Evolutionary conservation across 2,113 vertebrate genomes (phyloP).

Genomic region (Brachyistius frenatus): DNA sequence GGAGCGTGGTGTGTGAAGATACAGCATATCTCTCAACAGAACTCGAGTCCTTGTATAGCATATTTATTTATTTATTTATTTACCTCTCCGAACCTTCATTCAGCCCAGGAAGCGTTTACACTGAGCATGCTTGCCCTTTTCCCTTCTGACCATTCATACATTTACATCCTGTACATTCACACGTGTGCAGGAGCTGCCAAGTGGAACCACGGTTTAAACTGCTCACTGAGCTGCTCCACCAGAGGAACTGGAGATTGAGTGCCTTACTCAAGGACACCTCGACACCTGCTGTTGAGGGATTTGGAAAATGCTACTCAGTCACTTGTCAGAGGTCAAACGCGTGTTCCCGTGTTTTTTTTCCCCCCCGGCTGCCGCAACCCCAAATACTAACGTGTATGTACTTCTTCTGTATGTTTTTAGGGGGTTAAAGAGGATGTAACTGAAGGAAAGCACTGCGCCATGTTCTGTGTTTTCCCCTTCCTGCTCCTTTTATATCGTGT

Average conservation of each 20-base stretch:
- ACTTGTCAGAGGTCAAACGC: slow-evolving; percentile 18
- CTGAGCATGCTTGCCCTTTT: slow-evolving; percentile 18
- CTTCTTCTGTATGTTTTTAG: slow-evolving; percentile 25
- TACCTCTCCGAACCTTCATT: slow-evolving; percentile 53
- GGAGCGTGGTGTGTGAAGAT: slow-evolving; percentile 28
- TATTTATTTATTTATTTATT: slow-evolving; percentile 88
- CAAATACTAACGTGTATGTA: slow-evolving; percentile 29
- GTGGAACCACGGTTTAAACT: slow-evolving; percentile 2
- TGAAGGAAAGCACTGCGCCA: slow-evolving; percentile 52
- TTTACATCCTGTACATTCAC: not conserved
- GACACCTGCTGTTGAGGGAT: slow-evolving; percentile 48
- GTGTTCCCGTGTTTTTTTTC: slow-evolving; percentile 24
- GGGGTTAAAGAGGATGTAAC: slow-evolving; percentile 12
- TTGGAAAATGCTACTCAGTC: slow-evolving; percentile 15
- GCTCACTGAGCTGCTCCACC: slow-evolving; percentile 36
- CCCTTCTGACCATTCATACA: slow-evolving; percentile 6
- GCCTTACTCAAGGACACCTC: slow-evolving; percentile 74
- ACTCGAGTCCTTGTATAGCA: slow-evolving; percentile 65
- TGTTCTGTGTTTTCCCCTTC: slow-evolving; percentile 20
- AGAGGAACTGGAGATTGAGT: slow-evolving; percentile 67
- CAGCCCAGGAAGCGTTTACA: slow-evolving; percentile 25
- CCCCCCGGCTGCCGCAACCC: slow-evolving; percentile 15
- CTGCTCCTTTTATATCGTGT: slow-evolving; percentile 7
- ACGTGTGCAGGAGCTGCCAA: slow-evolving; percentile 5
- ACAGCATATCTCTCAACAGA: slow-evolving; percentile 41